Base-by-base conservation (phyloP, 1,140 invertebrate genomes). In the Tetragonula clypearis region DNA sequence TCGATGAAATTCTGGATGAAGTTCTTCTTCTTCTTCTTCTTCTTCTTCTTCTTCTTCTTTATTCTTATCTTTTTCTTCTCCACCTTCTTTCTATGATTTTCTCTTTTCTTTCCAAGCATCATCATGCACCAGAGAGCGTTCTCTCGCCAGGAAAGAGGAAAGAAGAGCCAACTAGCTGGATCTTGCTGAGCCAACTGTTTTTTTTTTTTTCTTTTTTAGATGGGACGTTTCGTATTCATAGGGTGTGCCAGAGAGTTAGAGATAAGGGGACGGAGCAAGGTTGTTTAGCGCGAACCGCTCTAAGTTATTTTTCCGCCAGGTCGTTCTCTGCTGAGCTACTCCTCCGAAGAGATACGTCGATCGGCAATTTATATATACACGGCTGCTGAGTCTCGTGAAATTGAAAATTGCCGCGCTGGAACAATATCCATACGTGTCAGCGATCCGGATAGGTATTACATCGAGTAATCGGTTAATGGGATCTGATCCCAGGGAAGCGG, bases 221-320 rank as follows among this genome's bases (percentile, higher is more conserved):
- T 23, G 49, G 30, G 53, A 41, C 66, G 78, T 35, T 79, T 56
- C 56, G 78, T 69, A 79, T 79, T 79, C 77, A 79, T 68, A 55
- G 62, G 65, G 49, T 55, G 77, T 56, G 62, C 21, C 77, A 21
- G 35, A 41, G 77, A 26, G 60, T 65, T 78, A 53, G 76, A 79
- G 77, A 79, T 79, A 79, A 79, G 77, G 75, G 77, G 77, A 66
- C 66, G 60, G 76, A 30, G 76, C 56, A 21, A 53, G 76, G 35
- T 78, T 78, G 41, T 78, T 78, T 53, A 78, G 35, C 75, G 26
- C 53, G 72, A 73, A 55, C 35, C 30, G 21, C 35, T 65, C 35
- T 49, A 62, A 62, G 30, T 78, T 78, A 65, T 66, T 65, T 65
- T 49, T 15, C 30, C 19, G 21, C 55, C 11, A 12, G 23, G 21